phyloP scores from a whole-genome alignment of 2,888 invertebrate genomes.

The Amiota mariae region DNA sequence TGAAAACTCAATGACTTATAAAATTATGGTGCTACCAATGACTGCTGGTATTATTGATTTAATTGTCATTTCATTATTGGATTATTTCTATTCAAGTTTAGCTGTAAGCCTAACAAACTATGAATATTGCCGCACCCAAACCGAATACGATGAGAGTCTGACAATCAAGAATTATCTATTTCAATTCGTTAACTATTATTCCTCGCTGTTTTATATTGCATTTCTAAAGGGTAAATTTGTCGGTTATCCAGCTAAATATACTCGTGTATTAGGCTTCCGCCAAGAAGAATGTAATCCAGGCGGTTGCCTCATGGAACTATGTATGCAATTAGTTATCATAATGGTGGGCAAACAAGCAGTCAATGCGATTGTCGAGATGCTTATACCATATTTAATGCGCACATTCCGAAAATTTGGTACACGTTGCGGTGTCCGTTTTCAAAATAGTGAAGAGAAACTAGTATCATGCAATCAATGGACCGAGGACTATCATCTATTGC shows the following conservation, averaged over 20 bases:
- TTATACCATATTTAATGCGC: slow-evolving; percentile 78
- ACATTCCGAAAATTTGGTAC: slow-evolving; percentile 73
- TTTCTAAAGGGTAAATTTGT: slow-evolving; percentile 86
- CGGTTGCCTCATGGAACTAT: slow-evolving; percentile 89
- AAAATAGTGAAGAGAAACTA: slow-evolving; percentile 68
- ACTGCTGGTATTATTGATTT: slow-evolving; percentile 87
- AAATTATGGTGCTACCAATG: slow-evolving; percentile 81
- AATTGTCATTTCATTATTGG: slow-evolving; percentile 83
- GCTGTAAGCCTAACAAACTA: slow-evolving; percentile 82
- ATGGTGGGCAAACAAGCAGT: slow-evolving; percentile 91
- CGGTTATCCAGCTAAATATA: slow-evolving; percentile 85
- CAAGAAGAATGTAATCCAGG: slow-evolving; percentile 89
- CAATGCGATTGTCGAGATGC: slow-evolving; percentile 84
- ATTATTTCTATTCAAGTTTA: slow-evolving; percentile 79
- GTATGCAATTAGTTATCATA: slow-evolving; percentile 88
- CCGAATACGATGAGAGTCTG: slow-evolving; percentile 89
- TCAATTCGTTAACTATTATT: slow-evolving; percentile 92
- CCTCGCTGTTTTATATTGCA: slow-evolving; percentile 89
- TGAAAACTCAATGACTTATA: slow-evolving; percentile 75
- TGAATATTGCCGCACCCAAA: slow-evolving; percentile 86
- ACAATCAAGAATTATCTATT: slow-evolving; percentile 90
- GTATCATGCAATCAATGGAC: slow-evolving; percentile 82
- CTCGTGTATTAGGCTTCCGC: slow-evolving; percentile 80
- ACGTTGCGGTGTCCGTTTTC: slow-evolving; percentile 74
- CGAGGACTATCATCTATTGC: slow-evolving; percentile 81